These are phyloP conservation scores for Euzophera pinguis DNA, from an alignment of 2,888 invertebrate species.

Conservation along the genomic window DNA sequence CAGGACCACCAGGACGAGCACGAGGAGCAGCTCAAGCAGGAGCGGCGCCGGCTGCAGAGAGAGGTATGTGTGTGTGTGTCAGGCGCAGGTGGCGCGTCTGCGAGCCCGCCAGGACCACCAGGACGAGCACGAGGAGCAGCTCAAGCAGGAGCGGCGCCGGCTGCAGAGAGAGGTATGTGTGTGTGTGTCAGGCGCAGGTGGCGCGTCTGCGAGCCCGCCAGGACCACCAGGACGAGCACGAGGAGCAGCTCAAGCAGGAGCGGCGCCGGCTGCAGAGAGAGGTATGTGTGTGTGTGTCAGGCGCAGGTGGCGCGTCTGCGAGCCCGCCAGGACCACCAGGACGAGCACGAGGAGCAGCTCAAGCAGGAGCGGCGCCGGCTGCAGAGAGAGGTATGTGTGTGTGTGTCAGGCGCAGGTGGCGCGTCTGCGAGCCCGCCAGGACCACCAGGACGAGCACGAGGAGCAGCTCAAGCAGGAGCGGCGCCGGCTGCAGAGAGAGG, in stretches of 20 bases:
- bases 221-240: constrained; percentile 93
- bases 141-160: constrained; percentile 93
- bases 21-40: constrained; percentile 95
- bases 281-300: too few relatives aligned
- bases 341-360: constrained; percentile 94
- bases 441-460: constrained; percentile 94
- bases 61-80: too few relatives aligned
- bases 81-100: constrained; percentile 74
- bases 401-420: too few relatives aligned
- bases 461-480: constrained; percentile 94
- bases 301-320: constrained; percentile 80
- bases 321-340: constrained; percentile 95
- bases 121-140: constrained; percentile 95
- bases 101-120: constrained; percentile 95
- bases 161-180: too few relatives aligned
- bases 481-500: constrained; percentile 90
- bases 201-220: constrained; percentile 79
- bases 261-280: constrained; percentile 92
- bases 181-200: too few relatives aligned
- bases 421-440: constrained; percentile 82
- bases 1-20: constrained; percentile 94
- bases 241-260: constrained; percentile 95
- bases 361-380: constrained; percentile 91
- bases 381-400: too few relatives aligned
- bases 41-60: constrained; percentile 94